Evolutionary conservation across 64 coral and sea anemone species (phyloP).

Genomic region (Stichodactyla helianthus): DNA sequence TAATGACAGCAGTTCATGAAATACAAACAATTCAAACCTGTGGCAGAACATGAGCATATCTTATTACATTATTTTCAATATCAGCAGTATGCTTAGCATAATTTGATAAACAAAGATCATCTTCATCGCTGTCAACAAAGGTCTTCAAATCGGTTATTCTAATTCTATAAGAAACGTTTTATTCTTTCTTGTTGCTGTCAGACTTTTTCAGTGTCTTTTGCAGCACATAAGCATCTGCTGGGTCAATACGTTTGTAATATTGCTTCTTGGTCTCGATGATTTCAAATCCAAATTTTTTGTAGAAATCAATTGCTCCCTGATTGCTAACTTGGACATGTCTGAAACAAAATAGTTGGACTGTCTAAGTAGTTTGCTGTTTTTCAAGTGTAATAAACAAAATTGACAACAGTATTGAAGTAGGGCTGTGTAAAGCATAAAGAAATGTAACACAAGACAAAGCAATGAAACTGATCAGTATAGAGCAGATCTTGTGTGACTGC

Average conservation of each 20-base stretch:
- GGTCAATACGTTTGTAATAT: slow-evolving; percentile 96
- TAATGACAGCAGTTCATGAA: no score
- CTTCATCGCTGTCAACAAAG: background rate
- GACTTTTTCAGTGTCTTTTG: slow-evolving; percentile 88
- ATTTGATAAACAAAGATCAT: background rate
- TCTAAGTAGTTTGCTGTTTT: background rate
- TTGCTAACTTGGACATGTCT: slow-evolving; percentile 98
- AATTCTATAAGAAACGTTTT: background rate
- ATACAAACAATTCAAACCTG: no score
- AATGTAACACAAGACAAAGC: no score
- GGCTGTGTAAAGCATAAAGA: no score
- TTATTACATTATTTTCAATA: no score
- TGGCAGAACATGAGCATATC: no score
- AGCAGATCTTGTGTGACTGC: no score
- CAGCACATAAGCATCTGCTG: slow-evolving; percentile 94
- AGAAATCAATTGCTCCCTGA: slow-evolving; percentile 95
- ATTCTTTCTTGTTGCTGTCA: slow-evolving; percentile 42
- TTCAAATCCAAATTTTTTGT: slow-evolving; percentile 97
- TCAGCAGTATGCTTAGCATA: no score
- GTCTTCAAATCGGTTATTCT: background rate
- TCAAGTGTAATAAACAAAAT: no score
- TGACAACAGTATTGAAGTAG: no score
- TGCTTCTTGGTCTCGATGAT: slow-evolving; percentile 99
- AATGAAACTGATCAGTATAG: no score
- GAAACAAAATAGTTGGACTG: slow-evolving; percentile 18